These are phyloP conservation scores for Agrochola circellaris DNA, from an alignment of 2,888 invertebrate species.

Conservation along the genomic window DNA sequence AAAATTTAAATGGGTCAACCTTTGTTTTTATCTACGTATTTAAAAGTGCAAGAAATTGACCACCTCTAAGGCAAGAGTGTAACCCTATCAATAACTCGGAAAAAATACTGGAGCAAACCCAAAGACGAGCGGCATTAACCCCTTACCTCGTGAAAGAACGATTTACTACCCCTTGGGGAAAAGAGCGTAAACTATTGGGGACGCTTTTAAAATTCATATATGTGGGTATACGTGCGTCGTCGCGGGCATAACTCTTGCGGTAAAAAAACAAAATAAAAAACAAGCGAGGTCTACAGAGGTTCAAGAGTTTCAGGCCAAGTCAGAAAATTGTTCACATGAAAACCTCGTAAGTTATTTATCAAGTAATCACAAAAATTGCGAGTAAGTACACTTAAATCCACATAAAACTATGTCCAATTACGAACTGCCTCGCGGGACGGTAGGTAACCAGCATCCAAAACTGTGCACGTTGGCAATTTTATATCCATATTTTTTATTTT, in stretches of 20 bases:
- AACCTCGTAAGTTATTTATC: conserved; percentile 46
- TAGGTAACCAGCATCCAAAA: conserved; percentile 64
- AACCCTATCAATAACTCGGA: conserved; percentile 23
- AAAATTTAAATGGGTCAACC: not conserved
- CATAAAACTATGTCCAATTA: conserved; percentile 61
- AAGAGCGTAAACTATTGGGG: conserved; percentile 55
- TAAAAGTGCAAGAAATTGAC: conserved; percentile 6
- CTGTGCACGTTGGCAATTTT: conserved; percentile 79
- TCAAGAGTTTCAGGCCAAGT: conserved; percentile 1
- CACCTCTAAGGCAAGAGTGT: not conserved
- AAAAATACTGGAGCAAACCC: conserved; percentile 25
- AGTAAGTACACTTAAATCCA: conserved; percentile 30
- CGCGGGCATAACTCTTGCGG: conserved; percentile 12
- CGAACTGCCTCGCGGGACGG: conserved; percentile 47
- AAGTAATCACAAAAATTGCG: conserved; percentile 30
- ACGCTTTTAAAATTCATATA: conserved; percentile 59
- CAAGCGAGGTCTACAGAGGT: conserved; percentile 19
- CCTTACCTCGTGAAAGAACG: conserved; percentile 41
- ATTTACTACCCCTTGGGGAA: conserved; percentile 51
- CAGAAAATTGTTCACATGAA: conserved; percentile 12
- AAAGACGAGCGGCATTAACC: conserved; percentile 35
- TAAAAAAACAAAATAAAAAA: conserved; percentile 30
- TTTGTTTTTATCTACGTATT: not conserved
- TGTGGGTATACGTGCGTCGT: conserved; percentile 44
- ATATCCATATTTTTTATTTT: conserved; percentile 83